Base-by-base conservation (phyloP, 2,888 invertebrate species). In the Stomorhina lunata region DNA sequence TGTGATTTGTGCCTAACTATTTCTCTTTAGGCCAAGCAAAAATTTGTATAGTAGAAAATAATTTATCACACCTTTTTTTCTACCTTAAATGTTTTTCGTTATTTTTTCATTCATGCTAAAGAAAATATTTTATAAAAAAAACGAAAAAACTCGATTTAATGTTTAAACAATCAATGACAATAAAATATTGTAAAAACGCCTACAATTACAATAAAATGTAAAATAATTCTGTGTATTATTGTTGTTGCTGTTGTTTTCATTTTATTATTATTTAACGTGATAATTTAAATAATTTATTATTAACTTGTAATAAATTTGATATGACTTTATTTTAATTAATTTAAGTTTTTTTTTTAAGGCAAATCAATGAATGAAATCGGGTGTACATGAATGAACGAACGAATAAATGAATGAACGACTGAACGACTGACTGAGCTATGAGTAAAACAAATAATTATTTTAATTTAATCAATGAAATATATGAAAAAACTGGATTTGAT, bases 281-380 rank as follows among this genome's bases (percentile, higher is more conserved):
- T 75, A 75, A 82, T 82, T 75, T 82, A 79, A 65, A 69, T 75
- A 75, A 82, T 82, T 75, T 82, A 79, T 82, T 82, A 79, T 66
- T 75, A 57, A 75, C 32, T 63, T 80, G 61, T 63, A 63, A 80
- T 57, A 75, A 73, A 75, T 65, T 10, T 27, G n/a, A 72, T 61
- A 63, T 27, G 22, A 69, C 4, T 69, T 69, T 61, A 77, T 69
- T 77, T 63, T 53, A 69, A 61, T 53, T 53, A 53, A 61, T 53
- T 9, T n/a, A 37, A 61, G 48, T 29, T 68, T n/a, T n/a, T n/a
- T n/a, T n/a, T n/a, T 68, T 22, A 37, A 45, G 4, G 45, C 63
- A 55, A 63, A 25, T 32, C 32, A 43, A 32, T 79, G 71, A 69
- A 77, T 77, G 61, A 77, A 43, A 4, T 9, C n/a, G n/a, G n/a